Conservation (phyloP, 92 coral and sea anemone genomes). For the Pocillopora meandrina region DNA sequence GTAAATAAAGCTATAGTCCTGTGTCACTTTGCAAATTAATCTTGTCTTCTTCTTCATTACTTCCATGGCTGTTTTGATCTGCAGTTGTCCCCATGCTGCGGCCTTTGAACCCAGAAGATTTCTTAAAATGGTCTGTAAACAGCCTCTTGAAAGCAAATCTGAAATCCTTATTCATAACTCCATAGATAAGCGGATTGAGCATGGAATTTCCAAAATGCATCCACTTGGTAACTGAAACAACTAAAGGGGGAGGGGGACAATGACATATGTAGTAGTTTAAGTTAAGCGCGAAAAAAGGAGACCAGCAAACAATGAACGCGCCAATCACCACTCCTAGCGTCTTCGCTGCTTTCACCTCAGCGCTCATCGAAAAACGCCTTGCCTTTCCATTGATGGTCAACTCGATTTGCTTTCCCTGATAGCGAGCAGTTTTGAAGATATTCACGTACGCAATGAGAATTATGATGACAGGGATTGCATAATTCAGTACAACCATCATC, state of each 20-base stretch:
- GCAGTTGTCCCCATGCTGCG: not conserved
- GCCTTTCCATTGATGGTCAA: slow-evolving; percentile 81
- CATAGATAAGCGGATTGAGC: slow-evolving; percentile 90
- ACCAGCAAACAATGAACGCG: slow-evolving; percentile 93
- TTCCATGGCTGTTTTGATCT: not conserved
- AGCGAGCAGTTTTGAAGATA: slow-evolving; percentile 83
- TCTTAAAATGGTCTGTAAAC: slow-evolving; percentile 9
- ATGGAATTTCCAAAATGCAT: slow-evolving; percentile 94
- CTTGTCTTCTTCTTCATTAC: not conserved
- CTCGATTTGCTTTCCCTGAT: slow-evolving; percentile 85
- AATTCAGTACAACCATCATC: slow-evolving; percentile 70
- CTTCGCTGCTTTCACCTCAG: slow-evolving; percentile 94
- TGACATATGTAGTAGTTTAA: slow-evolving; percentile 63
- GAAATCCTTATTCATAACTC: slow-evolving; percentile 91
- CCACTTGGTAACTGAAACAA: slow-evolving; percentile 88
- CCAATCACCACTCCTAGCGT: slow-evolving; percentile 94
- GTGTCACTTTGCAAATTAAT: not conserved
- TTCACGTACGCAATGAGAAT: slow-evolving; percentile 81
- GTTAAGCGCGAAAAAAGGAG: slow-evolving; percentile 94
- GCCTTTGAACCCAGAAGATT: not conserved
- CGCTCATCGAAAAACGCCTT: slow-evolving; percentile 71
- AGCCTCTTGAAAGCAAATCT: slow-evolving; percentile 78
- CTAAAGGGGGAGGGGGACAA: slow-evolving; percentile 62
- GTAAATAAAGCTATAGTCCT: not conserved
- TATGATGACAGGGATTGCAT: slow-evolving; percentile 73